A percentile compares a stretch with the other conserved stretches of the same genome.
These are phyloP conservation scores for Diorhabda carinulata DNA, from an alignment of 1,140 invertebrate species.

Conservation along the genomic window DNA sequence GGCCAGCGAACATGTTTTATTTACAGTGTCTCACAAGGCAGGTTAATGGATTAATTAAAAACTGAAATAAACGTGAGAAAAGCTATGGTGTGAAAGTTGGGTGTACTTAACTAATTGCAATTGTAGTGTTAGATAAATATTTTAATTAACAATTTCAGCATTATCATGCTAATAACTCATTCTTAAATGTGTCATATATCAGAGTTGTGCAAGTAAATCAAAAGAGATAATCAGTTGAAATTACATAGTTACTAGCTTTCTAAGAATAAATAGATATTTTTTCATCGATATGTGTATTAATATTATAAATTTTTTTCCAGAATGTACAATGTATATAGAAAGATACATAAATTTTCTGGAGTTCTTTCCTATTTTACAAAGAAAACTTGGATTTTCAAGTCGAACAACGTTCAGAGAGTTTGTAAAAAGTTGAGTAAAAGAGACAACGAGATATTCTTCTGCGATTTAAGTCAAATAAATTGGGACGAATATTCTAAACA, in stretches of 20 bases:
- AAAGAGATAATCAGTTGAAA: neutral
- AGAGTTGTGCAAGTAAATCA: neutral
- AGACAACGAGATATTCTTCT: slow-evolving; percentile 64
- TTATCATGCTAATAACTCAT: neutral
- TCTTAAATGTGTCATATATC: neutral
- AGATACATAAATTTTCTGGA: slow-evolving; percentile 68
- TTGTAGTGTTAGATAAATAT: neutral
- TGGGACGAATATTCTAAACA: slow-evolving; percentile 65
- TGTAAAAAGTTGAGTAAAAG: slow-evolving; percentile 53
- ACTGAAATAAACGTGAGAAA: no score
- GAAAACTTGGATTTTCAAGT: slow-evolving; percentile 67
- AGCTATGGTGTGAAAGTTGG: no score
- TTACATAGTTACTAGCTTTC: neutral
- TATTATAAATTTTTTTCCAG: slow-evolving; percentile 47
- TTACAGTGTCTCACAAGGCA: no score
- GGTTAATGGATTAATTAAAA: no score
- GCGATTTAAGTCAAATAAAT: slow-evolving; percentile 62
- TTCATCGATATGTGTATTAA: neutral
- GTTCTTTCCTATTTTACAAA: slow-evolving; percentile 71
- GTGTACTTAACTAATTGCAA: no score
- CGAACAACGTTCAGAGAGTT: slow-evolving; percentile 58
- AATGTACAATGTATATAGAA: slow-evolving; percentile 68
- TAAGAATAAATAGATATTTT: neutral
- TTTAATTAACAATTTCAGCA: neutral
- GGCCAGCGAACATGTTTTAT: no score